phyloP scores from a whole-genome alignment of 1,140 invertebrate species.

The Drosophila kikkawai region DNA sequence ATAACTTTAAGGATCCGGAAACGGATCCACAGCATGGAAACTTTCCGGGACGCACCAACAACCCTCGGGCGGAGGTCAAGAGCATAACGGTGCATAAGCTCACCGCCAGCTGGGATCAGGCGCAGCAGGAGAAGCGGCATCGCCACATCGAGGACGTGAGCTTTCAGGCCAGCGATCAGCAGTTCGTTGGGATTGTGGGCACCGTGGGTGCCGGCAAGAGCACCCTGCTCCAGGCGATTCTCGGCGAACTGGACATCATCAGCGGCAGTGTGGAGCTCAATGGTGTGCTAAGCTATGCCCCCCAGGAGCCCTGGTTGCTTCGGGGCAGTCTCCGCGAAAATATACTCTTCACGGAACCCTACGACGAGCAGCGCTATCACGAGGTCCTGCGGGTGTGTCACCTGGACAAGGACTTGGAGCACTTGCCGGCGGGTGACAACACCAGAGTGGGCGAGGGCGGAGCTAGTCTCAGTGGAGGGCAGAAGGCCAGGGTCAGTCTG shows the following conservation, averaged over 20 bases:
- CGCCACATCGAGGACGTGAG: conserved; percentile 86
- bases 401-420: conserved; percentile 87
- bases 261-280: conserved; percentile 87
- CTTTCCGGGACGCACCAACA: conserved; percentile 69
- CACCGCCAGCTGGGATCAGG: conserved; percentile 85
- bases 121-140: conserved; percentile 58
- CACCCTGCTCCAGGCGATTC: conserved; percentile 89
- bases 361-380: conserved; percentile 87
- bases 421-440: conserved; percentile 88
- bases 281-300: conserved; percentile 92
- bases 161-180: conserved; percentile 85
- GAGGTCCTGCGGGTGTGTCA: conserved; percentile 87
- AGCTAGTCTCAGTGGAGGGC: conserved; percentile 90
- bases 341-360: conserved; percentile 91
- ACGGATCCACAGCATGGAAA: conserved; percentile 65
- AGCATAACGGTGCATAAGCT: conserved; percentile 80
- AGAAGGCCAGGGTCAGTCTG: conserved; percentile 91
- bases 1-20: conserved; percentile 64
- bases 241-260: conserved; percentile 89
- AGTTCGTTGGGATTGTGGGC: conserved; percentile 90
- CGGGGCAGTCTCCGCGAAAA: conserved; percentile 89
- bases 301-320: conserved; percentile 91
- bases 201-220: conserved; percentile 94
- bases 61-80: conserved; percentile 86
- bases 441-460: conserved; percentile 94